Conservation (phyloP, 64 coral and sea anemone species). For the Montipora cactus region DNA sequence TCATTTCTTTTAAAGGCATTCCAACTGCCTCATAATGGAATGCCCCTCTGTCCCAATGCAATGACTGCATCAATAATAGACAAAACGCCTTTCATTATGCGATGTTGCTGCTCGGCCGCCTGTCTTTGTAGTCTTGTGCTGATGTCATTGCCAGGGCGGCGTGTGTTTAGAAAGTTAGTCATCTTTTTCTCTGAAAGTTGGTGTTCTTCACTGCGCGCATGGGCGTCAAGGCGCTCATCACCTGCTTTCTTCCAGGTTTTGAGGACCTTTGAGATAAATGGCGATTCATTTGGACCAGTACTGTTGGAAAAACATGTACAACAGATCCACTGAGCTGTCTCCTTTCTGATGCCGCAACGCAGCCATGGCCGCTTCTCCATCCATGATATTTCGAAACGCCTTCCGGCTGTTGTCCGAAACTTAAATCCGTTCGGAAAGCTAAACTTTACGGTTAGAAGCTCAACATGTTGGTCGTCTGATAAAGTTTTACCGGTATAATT, state of each 20-base stretch:
- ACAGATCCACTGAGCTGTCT: constrained; percentile 33
- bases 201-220: constrained; percentile 58
- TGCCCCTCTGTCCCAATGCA: constrained; percentile 65
- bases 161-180: constrained; percentile 55
- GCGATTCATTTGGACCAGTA: constrained; percentile 63
- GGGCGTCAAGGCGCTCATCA: constrained; percentile 53
- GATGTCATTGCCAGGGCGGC: constrained; percentile 55
- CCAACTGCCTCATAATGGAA: constrained; percentile 62
- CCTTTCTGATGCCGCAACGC: constrained; percentile 35
- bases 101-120: constrained; percentile 29
- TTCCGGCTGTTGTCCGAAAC: constrained; percentile 58
- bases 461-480: constrained; percentile 58
- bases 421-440: constrained; percentile 36
- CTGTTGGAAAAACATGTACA: constrained; percentile 57
- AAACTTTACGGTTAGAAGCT: constrained; percentile 37
- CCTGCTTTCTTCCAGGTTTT: constrained; percentile 68
- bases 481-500: constrained; percentile 65
- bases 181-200: constrained; percentile 44
- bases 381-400: constrained; percentile 43
- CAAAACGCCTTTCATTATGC: constrained; percentile 40
- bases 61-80: constrained; percentile 63
- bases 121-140: neutral
- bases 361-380: constrained; percentile 1
- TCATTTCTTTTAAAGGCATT: constrained; percentile 41
- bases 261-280: constrained; percentile 51